These are phyloP conservation scores for Frieseomelitta varia DNA, from an alignment of 1,140 invertebrate genomes.

Conservation along the genomic window DNA sequence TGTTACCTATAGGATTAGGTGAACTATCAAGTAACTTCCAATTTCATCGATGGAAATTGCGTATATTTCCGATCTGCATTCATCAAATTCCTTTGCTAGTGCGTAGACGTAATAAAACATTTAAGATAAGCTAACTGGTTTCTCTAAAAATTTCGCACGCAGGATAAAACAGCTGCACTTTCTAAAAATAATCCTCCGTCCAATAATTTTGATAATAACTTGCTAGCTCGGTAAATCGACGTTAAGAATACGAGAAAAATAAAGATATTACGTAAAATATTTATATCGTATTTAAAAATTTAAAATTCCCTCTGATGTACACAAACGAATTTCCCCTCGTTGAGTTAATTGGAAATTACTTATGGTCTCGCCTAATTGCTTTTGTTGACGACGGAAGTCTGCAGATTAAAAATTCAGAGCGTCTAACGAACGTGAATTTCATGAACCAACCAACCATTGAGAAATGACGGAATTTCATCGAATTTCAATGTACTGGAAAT, in stretches of 20 bases:
- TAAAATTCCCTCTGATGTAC: background rate
- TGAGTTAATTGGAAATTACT: conserved; percentile 16
- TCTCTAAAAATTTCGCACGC: background rate
- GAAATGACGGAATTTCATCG: conserved; percentile 5
- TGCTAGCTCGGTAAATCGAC: background rate
- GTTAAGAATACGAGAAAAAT: background rate
- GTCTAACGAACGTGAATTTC: conserved; percentile 10
- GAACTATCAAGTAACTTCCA: conserved; percentile 24
- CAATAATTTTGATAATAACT: conserved; percentile 16
- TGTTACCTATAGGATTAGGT: background rate
- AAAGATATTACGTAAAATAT: background rate
- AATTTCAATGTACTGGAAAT: conserved; percentile 13
- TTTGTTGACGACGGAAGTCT: too few species aligned
- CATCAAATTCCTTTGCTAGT: background rate
- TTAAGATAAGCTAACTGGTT: background rate
- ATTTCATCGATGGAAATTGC: background rate
- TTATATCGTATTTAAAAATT: background rate
- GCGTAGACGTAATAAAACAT: background rate
- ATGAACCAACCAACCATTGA: conserved; percentile 2
- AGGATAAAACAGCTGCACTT: background rate
- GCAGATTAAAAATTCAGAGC: background rate
- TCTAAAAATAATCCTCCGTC: conserved; percentile 26
- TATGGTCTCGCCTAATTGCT: background rate
- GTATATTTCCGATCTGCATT: background rate
- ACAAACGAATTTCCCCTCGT: background rate